phyloP scores from a whole-genome alignment of 2,888 invertebrate species.

The Netelia fuscicornis region DNA sequence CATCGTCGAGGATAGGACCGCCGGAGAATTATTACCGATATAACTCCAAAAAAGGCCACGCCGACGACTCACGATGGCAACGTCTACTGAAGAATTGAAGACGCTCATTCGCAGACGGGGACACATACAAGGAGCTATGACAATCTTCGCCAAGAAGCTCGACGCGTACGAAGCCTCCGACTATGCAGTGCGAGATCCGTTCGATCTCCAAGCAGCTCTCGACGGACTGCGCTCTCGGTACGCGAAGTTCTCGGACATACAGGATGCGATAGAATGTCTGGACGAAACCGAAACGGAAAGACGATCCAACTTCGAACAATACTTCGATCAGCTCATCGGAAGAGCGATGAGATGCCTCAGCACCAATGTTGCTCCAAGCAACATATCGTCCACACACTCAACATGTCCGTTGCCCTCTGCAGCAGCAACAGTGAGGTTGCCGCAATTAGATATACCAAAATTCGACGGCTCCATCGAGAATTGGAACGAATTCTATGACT shows the following conservation, averaged over 20 bases:
- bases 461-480: conserved; percentile 41
- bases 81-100: background rate
- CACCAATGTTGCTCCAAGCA: background rate
- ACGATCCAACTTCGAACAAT: background rate
- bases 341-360: background rate
- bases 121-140: conserved; percentile 29
- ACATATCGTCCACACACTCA: background rate
- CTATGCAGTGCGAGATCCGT: background rate
- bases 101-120: conserved; percentile 14
- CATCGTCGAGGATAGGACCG: conserved; percentile 15
- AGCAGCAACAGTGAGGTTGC: conserved; percentile 53
- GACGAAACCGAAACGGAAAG: conserved; percentile 31
- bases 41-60: conserved; percentile 6
- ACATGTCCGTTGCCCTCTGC: conserved; percentile 68
- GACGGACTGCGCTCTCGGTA: conserved; percentile 36
- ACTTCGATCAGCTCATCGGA: conserved; percentile 12
- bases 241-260: conserved; percentile 3
- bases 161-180: conserved; percentile 11
- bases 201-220: conserved; percentile 40
- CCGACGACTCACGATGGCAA: conserved; percentile 4
- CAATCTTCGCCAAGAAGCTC: background rate
- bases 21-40: conserved; percentile 6
- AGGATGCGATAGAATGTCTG: conserved; percentile 35
- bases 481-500: conserved; percentile 20
- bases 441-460: conserved; percentile 11